Base-by-base conservation (phyloP, 1,140 invertebrate genomes). In the Zaprionus ornatus region DNA sequence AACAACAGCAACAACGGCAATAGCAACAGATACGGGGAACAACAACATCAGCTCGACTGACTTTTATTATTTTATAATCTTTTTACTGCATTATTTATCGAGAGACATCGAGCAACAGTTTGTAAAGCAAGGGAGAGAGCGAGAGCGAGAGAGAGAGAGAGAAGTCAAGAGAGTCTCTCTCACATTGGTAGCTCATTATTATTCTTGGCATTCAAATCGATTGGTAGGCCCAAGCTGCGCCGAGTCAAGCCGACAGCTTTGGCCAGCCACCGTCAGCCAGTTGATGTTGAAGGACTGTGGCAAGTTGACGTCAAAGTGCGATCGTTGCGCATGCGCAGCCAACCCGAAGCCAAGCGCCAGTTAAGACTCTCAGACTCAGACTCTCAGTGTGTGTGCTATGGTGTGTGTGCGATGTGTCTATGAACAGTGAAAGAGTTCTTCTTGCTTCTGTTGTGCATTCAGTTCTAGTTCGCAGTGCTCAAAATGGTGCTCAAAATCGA, bases 211-310 rank as follows among this genome's bases (percentile, higher is more conserved):
- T 78, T 88, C 81, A 70, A 52, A 63, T 67, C 55, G 67, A 48
- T 50, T 64, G 74, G 71, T 71, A 66, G 78, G 69, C 78, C 78
- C 79, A 73, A 79, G 63, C 56, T 32, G 37, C 66, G 66, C 76
- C 63, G 74, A 74, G 71, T 54, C 64, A 7, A 76, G 69, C 71
- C 68, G 35, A 67, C 27, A 83, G 84, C 80, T 82, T 72, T 84
- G 54, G 79, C 69, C 77, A 55, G 29, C 57, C 15, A 42, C 40
- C 54, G 69, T 65, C 62, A 61, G 67, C 73, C 73, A 87, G 84
- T 87, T 72, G 80, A 88, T 88, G 85, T 87, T 88, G 80, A 87
- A 87, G 84, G 84, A 87, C 85, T 87, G 84, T 88, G 74, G 77
- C 74, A 88, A 78, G 64, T 84, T 87, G 84, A 87, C 84, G 83